A percentile compares a stretch with the other conserved stretches of the same genome.
Conservation (phyloP, 2,113 vertebrate species). For the Mirounga angustirostris region DNA sequence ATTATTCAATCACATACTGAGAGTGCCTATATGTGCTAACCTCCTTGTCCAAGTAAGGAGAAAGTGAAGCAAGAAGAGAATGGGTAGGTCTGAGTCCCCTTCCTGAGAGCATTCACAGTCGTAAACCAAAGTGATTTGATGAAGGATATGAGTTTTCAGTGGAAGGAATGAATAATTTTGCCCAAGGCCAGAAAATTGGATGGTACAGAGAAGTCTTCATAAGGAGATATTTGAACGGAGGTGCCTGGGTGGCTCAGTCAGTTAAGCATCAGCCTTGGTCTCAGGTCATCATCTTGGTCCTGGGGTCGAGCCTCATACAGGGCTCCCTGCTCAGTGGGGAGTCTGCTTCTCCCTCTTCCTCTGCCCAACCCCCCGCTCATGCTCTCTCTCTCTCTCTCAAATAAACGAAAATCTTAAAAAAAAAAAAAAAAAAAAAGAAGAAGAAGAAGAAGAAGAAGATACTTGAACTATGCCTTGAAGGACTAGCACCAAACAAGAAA, state of each 20-base stretch:
- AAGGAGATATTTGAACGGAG: background rate
- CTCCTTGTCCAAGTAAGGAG: background rate
- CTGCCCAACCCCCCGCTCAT: background rate
- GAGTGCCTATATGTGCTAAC: background rate
- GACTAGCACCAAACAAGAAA: background rate
- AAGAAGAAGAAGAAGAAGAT: background rate
- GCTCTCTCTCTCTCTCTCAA: background rate
- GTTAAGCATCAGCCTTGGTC: background rate
- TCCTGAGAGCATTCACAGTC: background rate
- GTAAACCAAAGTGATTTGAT: conserved; percentile 13
- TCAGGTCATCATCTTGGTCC: background rate
- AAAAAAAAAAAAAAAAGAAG: too few species aligned
- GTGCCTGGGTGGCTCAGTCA: background rate
- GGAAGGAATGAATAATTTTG: conserved; percentile 18
- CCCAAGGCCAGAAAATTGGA: background rate
- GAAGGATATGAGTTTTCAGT: background rate
- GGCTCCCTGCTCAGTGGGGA: background rate
- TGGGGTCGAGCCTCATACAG: background rate
- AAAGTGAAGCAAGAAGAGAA: conserved; percentile 22
- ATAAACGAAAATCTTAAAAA: background rate
- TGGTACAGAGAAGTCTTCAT: background rate
- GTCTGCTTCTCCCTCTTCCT: background rate
- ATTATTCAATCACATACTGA: background rate
- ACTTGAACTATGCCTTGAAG: conserved; percentile 22
- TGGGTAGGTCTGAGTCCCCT: background rate